Conservation (phyloP, 2,888 invertebrate genomes). For the Eilema griseolum region DNA sequence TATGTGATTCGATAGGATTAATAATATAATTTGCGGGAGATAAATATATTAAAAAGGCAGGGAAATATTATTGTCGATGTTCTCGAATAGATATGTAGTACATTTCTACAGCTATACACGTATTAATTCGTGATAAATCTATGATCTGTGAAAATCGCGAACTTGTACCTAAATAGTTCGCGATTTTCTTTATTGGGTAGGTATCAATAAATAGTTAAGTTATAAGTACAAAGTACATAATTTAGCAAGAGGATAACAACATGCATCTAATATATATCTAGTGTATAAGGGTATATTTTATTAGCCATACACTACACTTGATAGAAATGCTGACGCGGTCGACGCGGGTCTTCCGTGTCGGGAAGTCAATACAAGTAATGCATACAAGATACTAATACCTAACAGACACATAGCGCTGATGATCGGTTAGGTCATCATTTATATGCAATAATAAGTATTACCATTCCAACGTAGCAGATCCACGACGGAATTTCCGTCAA, state of each 20-base stretch:
- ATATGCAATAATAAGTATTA: background rate
- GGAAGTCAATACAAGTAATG: no score
- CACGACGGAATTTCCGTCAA: background rate
- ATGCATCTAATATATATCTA: background rate
- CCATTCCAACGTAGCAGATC: background rate
- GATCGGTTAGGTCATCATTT: background rate
- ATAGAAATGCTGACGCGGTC: background rate
- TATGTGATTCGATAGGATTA: slow-evolving; percentile 14
- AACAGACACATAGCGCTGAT: no score
- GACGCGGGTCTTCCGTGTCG: background rate
- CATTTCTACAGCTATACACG: slow-evolving; percentile 6
- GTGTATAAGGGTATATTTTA: background rate
- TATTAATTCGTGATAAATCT: slow-evolving; percentile 4
- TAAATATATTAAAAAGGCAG: slow-evolving; percentile 28
- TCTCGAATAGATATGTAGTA: slow-evolving; percentile 23
- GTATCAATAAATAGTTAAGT: background rate
- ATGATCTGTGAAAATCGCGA: no score
- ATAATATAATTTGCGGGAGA: slow-evolving; percentile 9
- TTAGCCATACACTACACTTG: background rate
- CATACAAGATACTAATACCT: no score
- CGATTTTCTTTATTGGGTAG: background rate
- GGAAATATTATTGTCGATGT: slow-evolving; percentile 46
- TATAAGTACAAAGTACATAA: background rate
- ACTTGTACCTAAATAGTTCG: no score
- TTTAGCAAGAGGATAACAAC: slow-evolving; percentile 6